Percentiles rank a stretch among this genome's conserved stretches.
phyloP scores from a whole-genome alignment of 1,140 invertebrate species.

The Hyposmocoma kahamanoa region DNA sequence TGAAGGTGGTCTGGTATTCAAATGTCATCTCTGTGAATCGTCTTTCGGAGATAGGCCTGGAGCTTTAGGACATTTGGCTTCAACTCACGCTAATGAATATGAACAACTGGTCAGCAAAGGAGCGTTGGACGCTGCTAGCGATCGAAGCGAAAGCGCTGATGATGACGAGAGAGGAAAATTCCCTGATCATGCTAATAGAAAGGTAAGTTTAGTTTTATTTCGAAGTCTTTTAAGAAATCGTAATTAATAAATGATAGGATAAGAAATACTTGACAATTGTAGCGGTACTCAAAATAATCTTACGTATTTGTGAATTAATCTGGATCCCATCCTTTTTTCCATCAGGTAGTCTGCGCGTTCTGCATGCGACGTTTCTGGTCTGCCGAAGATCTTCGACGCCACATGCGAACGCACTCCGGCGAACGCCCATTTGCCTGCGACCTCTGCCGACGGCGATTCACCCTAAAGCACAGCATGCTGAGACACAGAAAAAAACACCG shows the following conservation, averaged over 20 bases:
- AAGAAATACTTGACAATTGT: too few species aligned
- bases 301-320: too few species aligned
- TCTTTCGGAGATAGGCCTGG: conserved; percentile 86
- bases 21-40: conserved; percentile 93
- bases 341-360: conserved; percentile 90
- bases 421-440: conserved; percentile 88
- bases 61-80: conserved; percentile 87
- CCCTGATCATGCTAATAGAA: conserved; percentile 90
- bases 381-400: conserved; percentile 91
- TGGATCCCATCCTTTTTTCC: too few species aligned
- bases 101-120: conserved; percentile 85
- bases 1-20: conserved; percentile 83
- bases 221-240: too few species aligned
- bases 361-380: conserved; percentile 95
- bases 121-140: conserved; percentile 80
- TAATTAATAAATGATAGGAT: too few species aligned
- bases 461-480: conserved; percentile 95
- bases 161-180: conserved; percentile 80
- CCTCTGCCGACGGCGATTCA: conserved; percentile 88
- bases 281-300: too few species aligned
- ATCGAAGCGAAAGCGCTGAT: conserved; percentile 74
- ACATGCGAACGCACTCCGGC: conserved; percentile 92
- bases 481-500: conserved; percentile 90
- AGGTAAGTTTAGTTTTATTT: too few species aligned
- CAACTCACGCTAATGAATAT: conserved; percentile 81